phyloP scores from a whole-genome alignment of 1,140 invertebrate species.

The Zaprionus kolodkinae region DNA sequence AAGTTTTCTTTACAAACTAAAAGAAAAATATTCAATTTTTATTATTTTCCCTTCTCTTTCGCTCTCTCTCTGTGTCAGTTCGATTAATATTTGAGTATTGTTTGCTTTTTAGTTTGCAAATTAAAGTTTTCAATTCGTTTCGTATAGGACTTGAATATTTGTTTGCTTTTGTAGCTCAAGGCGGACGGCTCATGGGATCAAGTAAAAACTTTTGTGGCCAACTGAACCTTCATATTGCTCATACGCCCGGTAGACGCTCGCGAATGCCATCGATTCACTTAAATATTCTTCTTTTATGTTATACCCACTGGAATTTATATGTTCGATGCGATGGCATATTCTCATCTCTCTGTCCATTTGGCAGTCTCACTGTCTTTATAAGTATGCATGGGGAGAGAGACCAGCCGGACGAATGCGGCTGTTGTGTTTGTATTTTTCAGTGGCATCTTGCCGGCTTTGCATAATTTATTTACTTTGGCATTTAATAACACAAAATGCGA shows the following conservation, averaged over 20 bases:
- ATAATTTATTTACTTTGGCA: slow-evolving; percentile 26
- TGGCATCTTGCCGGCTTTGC: slow-evolving; percentile 15
- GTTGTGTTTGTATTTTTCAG: slow-evolving; percentile 16
- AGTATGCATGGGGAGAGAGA: no score
- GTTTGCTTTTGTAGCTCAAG: background rate
- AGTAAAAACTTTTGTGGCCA: slow-evolving; percentile 8
- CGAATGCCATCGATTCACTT: background rate
- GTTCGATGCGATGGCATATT: background rate
- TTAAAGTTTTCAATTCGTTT: slow-evolving; percentile 34
- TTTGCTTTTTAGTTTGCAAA: slow-evolving; percentile 33
- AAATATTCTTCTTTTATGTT: slow-evolving; percentile 1
- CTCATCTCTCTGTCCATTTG: slow-evolving; percentile 3
- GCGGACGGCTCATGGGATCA: background rate
- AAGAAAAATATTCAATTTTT: slow-evolving; percentile 23
- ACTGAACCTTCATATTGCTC: slow-evolving; percentile 11
- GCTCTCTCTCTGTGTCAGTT: background rate
- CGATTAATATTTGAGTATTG: slow-evolving; percentile 48
- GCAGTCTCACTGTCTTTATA: background rate
- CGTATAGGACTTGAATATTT: background rate
- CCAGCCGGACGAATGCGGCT: background rate
- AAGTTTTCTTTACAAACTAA: slow-evolving; percentile 28
- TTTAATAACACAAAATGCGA: slow-evolving; percentile 11
- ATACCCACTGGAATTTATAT: slow-evolving; percentile 8
- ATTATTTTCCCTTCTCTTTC: background rate
- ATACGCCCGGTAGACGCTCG: slow-evolving; percentile 3